phyloP scores from a whole-genome alignment of 1,140 invertebrate genomes.

The Scaptodrosophila lebanonensis region DNA sequence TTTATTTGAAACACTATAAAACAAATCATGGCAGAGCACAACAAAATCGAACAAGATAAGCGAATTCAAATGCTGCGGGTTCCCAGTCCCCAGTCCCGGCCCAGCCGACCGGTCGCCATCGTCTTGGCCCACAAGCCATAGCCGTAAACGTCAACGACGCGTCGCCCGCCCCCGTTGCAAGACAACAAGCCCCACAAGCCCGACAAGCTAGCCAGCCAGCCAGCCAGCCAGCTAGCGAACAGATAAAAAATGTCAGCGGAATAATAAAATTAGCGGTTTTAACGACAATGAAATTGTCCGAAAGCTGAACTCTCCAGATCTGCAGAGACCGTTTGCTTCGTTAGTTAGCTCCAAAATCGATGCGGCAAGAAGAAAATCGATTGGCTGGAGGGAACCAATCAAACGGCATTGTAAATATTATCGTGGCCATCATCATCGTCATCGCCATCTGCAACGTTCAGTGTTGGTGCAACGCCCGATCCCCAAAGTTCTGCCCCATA shows the following conservation, averaged over 20 bases:
- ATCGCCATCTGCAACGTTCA: constrained; percentile 13
- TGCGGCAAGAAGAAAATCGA: constrained; percentile 49
- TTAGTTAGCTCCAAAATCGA: constrained; percentile 27
- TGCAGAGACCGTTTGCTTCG: constrained; percentile 1
- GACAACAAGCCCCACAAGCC: constrained; percentile 55
- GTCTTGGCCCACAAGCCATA: too few relatives aligned
- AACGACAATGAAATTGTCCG: constrained; percentile 60
- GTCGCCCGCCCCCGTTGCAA: constrained; percentile 16
- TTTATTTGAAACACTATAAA: constrained; percentile 54
- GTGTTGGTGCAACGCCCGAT: constrained; percentile 11
- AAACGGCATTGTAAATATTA: constrained; percentile 72
- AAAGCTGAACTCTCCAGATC: constrained; percentile 23
- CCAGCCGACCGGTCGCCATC: too few relatives aligned
- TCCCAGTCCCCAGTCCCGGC: too few relatives aligned
- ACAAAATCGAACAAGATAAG: constrained; percentile 66
- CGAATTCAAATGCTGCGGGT: constrained; percentile 6
- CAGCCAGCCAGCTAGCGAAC: constrained; percentile 43
- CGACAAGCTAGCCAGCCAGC: constrained; percentile 16
- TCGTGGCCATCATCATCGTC: constrained; percentile 62
- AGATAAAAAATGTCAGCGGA: constrained; percentile 66
- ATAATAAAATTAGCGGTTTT: constrained; percentile 74
- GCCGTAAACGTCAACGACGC: too few relatives aligned
- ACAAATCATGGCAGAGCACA: constrained; percentile 57
- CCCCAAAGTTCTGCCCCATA: constrained; percentile 56
- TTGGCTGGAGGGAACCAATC: constrained; percentile 67